Evolutionary conservation across 2,888 invertebrate species (phyloP).

Genomic region (Agriopis leucophaearia): DNA sequence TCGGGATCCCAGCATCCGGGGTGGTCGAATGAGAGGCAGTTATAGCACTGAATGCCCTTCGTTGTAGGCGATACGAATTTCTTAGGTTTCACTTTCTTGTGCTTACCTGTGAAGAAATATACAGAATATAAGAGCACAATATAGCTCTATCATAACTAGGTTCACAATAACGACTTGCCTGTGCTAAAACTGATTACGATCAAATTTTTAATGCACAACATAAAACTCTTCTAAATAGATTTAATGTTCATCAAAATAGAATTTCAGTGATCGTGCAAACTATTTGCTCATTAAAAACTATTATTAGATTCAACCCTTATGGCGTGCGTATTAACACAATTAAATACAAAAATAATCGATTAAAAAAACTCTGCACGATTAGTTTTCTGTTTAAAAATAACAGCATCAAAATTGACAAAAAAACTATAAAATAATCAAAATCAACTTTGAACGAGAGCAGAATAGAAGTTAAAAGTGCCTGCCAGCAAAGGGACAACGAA

Average conservation of each 20-base stretch:
- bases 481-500: too few relatives aligned
- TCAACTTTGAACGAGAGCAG: too few relatives aligned
- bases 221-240: slow-evolving; percentile 1
- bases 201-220: slow-evolving; percentile 6
- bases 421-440: too few relatives aligned
- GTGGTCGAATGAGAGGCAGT: slow-evolving; percentile 81
- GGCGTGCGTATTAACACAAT: too few relatives aligned
- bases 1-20: slow-evolving; percentile 84
- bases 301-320: neutral
- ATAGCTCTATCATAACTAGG: neutral
- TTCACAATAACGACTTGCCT: neutral
- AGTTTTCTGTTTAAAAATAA: neutral
- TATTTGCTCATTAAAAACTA: neutral
- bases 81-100: slow-evolving; percentile 76
- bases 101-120: slow-evolving; percentile 61
- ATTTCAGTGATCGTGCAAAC: slow-evolving; percentile 3
- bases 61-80: slow-evolving; percentile 73
- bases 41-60: slow-evolving; percentile 81
- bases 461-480: too few relatives aligned
- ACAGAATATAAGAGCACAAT: neutral
- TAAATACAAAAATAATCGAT: too few relatives aligned
- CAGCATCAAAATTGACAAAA: too few relatives aligned
- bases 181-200: neutral
- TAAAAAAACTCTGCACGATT: too few relatives aligned
- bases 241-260: slow-evolving; percentile 8